These are phyloP conservation scores for Gryllus longicercus DNA, from an alignment of 2,888 invertebrate genomes.

Conservation along the genomic window DNA sequence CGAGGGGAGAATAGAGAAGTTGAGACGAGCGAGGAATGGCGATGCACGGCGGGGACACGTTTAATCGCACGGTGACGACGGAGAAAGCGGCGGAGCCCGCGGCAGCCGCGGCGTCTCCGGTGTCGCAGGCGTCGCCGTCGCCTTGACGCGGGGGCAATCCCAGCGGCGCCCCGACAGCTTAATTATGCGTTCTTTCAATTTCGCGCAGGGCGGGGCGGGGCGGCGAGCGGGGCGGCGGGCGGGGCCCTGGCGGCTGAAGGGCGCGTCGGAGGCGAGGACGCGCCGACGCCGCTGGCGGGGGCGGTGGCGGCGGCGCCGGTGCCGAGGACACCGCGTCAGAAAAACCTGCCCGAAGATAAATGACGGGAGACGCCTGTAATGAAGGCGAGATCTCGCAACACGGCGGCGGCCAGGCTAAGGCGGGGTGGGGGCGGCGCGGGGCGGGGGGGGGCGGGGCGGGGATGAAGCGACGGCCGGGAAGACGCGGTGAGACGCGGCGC, in stretches of 20 bases:
- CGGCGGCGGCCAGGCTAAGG: too few relatives aligned
- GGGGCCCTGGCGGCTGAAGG: background rate
- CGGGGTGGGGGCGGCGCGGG: background rate
- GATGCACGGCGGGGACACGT: too few relatives aligned
- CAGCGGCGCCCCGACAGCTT: background rate
- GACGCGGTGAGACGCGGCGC: background rate
- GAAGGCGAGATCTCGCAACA: constrained; percentile 17
- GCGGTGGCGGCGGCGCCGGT: background rate
- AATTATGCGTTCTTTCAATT: constrained; percentile 17
- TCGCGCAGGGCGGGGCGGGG: background rate
- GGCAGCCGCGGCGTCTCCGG: too few relatives aligned
- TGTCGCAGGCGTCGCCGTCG: too few relatives aligned
- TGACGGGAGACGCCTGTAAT: background rate
- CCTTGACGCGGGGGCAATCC: too few relatives aligned
- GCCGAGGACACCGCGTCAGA: background rate
- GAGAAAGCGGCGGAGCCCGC: too few relatives aligned
- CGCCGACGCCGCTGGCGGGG: too few relatives aligned
- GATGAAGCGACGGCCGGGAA: background rate
- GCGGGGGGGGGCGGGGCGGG: background rate
- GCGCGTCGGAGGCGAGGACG: background rate
- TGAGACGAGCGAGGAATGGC: too few relatives aligned
- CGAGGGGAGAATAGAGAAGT: too few relatives aligned
- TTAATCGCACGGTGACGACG: too few relatives aligned
- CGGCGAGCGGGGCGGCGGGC: background rate
- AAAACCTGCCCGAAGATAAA: constrained; percentile 9